Conservation (phyloP, 2,113 vertebrate species). For the Cepphus grylle region DNA sequence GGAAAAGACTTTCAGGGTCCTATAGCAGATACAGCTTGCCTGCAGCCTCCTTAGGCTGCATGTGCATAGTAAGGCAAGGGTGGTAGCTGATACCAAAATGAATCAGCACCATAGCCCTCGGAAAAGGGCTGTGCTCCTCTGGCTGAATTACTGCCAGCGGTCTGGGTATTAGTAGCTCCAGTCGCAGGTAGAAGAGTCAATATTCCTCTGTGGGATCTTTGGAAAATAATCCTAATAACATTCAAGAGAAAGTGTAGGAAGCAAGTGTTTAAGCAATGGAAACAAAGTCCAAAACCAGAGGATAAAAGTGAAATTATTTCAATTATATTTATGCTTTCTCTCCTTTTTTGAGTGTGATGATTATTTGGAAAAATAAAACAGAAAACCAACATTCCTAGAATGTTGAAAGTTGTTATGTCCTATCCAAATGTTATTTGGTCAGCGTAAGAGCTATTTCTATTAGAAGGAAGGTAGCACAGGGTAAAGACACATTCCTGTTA, state of each 20-base stretch:
- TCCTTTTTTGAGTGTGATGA: background rate
- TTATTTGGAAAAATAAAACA: background rate
- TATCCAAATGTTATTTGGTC: background rate
- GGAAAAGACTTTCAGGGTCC: background rate
- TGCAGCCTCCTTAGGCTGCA: background rate
- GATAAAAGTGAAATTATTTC: background rate
- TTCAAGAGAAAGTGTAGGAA: background rate
- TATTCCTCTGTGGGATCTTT: background rate
- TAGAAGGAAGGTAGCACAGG: background rate
- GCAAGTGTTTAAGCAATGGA: background rate
- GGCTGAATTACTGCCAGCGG: background rate
- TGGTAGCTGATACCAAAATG: background rate
- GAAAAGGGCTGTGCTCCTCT: background rate
- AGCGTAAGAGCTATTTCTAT: background rate
- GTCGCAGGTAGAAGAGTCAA: rapidly evolving
- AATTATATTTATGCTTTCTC: background rate
- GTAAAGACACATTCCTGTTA: background rate
- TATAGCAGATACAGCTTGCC: background rate
- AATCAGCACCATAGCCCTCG: background rate
- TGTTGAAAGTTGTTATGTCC: background rate
- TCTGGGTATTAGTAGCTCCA: background rate
- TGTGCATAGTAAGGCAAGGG: background rate
- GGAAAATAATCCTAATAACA: background rate
- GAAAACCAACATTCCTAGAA: background rate
- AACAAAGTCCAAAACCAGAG: background rate